These are phyloP conservation scores for Archocentrus centrarchus DNA, from an alignment of 2,113 vertebrate genomes.

Conservation along the genomic window DNA sequence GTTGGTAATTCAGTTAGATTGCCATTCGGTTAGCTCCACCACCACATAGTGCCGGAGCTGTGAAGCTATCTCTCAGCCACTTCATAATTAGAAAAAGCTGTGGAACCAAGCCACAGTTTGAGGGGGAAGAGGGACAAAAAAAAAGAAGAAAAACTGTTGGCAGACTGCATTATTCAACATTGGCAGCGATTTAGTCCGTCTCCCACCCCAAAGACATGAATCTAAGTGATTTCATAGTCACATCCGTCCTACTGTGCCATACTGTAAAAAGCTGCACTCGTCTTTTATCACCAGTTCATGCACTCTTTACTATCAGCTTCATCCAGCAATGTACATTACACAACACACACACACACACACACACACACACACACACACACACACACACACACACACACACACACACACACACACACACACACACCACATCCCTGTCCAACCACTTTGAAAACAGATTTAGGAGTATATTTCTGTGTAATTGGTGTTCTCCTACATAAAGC, in stretches of 20 bases:
- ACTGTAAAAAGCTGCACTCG: conserved; percentile 52
- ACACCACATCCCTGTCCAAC: not conserved
- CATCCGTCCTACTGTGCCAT: conserved; percentile 41
- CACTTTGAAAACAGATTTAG: conserved; percentile 53
- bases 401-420: not conserved
- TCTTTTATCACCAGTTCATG: conserved; percentile 37
- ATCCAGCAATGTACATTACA: conserved; percentile 15
- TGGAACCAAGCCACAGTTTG: conserved; percentile 63
- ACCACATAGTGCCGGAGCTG: conserved; percentile 39
- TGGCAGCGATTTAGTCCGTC: conserved; percentile 66
- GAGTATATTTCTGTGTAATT: conserved; percentile 57
- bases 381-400: not conserved
- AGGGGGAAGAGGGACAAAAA: conserved; percentile 33
- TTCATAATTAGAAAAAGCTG: conserved; percentile 71
- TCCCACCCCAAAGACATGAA: conserved; percentile 70
- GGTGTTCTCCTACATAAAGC: conserved; percentile 53
- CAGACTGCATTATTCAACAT: conserved; percentile 74
- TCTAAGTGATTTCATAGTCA: conserved; percentile 69
- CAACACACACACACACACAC: not conserved
- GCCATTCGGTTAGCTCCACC: conserved; percentile 32
- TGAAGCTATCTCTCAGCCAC: conserved; percentile 63
- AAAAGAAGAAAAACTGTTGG: conserved; percentile 49
- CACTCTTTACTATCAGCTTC: conserved; percentile 17
- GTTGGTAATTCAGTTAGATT: conserved; percentile 59
- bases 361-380: not conserved